phyloP scores from a whole-genome alignment of 2,797 vertebrate genomes.

The Rhinoraja longicauda region DNA sequence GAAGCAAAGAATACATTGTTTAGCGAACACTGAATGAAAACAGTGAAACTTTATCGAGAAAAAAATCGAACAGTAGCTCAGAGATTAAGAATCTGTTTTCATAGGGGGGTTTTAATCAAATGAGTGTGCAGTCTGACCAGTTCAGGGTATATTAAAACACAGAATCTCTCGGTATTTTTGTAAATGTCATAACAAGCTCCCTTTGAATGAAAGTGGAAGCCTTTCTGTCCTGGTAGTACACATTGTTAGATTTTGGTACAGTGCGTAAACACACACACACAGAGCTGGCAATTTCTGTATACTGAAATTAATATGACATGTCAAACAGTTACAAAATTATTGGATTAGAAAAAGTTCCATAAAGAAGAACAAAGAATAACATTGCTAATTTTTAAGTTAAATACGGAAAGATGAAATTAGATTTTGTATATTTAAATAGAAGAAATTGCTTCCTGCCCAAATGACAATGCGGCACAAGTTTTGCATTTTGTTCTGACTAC shows the following conservation, averaged over 20 bases:
- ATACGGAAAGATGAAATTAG: neutral
- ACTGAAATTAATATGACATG: slow-evolving; percentile 1
- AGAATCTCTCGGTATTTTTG: slow-evolving; percentile 27
- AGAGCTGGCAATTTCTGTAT: neutral
- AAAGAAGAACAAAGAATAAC: neutral
- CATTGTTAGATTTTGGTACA: neutral
- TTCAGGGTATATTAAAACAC: slow-evolving; percentile 5
- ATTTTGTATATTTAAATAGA: slow-evolving; percentile 27
- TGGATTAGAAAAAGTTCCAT: neutral
- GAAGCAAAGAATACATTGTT: neutral
- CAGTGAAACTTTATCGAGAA: neutral
- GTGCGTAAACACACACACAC: neutral
- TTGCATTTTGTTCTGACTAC: slow-evolving; percentile 36
- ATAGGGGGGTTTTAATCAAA: neutral
- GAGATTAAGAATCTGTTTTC: neutral
- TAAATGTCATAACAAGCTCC: slow-evolving; percentile 17
- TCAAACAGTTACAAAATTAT: neutral
- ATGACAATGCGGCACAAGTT: slow-evolving; percentile 11
- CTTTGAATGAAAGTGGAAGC: neutral
- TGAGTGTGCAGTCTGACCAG: neutral
- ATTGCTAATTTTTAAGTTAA: slow-evolving; percentile 10
- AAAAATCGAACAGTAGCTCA: neutral
- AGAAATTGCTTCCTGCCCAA: neutral
- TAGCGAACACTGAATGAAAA: neutral
- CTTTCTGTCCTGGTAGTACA: slow-evolving; percentile 7